Percentiles rank a stretch among this genome's conserved stretches.
Conservation (phyloP, 2,888 invertebrate genomes). For the Pinctada fucata region DNA sequence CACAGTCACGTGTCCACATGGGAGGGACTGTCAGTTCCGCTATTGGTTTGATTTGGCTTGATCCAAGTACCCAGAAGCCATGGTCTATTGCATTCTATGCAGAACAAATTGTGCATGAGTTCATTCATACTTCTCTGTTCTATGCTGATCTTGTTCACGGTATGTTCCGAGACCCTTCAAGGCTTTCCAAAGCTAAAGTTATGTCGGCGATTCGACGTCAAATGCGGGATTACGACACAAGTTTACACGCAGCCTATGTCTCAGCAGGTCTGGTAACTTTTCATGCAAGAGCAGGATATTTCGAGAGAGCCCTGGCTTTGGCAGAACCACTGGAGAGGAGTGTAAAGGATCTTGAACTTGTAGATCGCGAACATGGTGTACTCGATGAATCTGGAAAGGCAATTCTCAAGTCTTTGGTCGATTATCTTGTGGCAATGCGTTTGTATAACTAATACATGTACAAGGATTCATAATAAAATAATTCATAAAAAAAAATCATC, state of each 20-base stretch:
- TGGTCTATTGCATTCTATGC: slow-evolving; percentile 28
- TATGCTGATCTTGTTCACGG: slow-evolving; percentile 30
- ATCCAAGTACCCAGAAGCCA: slow-evolving; percentile 11
- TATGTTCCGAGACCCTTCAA: neutral
- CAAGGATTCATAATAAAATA: no score
- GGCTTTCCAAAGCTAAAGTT: slow-evolving; percentile 1
- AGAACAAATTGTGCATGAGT: slow-evolving; percentile 32
- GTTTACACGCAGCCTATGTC: slow-evolving; percentile 25
- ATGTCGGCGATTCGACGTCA: slow-evolving; percentile 17
- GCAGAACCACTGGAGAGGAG: slow-evolving; percentile 2
- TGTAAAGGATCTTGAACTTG: neutral
- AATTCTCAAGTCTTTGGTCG: neutral
- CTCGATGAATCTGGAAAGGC: neutral
- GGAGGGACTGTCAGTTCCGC: slow-evolving; percentile 8
- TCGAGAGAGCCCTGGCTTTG: slow-evolving; percentile 6
- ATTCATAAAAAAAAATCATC: no score
- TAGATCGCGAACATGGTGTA: neutral
- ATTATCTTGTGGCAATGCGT: neutral
- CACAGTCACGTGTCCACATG: neutral
- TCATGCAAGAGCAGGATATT: slow-evolving; percentile 7
- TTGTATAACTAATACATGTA: no score
- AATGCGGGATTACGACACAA: slow-evolving; percentile 16
- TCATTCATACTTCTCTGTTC: slow-evolving; percentile 25
- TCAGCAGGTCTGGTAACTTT: slow-evolving; percentile 21
- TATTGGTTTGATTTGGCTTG: slow-evolving; percentile 24